These are phyloP conservation scores for Cylindroiulus punctatus DNA, from an alignment of 2,888 invertebrate genomes.

Conservation along the genomic window DNA sequence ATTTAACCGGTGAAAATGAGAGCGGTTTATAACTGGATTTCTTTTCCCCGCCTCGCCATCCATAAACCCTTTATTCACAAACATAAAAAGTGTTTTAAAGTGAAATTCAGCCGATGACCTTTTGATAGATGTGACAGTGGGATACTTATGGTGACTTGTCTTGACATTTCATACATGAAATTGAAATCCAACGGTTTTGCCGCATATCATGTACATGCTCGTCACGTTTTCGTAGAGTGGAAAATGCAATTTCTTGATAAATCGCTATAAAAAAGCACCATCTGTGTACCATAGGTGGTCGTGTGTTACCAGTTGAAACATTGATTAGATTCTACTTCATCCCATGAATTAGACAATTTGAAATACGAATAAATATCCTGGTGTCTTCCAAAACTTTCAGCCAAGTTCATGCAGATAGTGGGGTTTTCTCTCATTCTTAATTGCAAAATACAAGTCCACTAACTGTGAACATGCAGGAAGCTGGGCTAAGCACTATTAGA, in stretches of 20 bases:
- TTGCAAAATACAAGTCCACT: too few relatives aligned
- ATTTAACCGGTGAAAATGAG: conserved; percentile 21
- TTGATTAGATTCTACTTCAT: not conserved
- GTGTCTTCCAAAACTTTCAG: too few relatives aligned
- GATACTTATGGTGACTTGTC: not conserved
- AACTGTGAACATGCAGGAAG: too few relatives aligned
- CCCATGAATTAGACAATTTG: not conserved
- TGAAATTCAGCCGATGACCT: conserved; percentile 15
- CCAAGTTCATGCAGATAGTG: too few relatives aligned
- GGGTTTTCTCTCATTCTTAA: too few relatives aligned
- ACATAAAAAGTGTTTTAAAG: not conserved
- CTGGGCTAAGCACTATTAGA: too few relatives aligned
- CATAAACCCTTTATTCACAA: conserved; percentile 15
- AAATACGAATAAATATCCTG: too few relatives aligned
- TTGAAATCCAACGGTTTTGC: not conserved
- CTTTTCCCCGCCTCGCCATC: not conserved
- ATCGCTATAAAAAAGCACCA: not conserved
- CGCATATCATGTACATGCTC: not conserved
- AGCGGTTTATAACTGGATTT: not conserved
- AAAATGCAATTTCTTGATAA: not conserved
- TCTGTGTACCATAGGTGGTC: not conserved
- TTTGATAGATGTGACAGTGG: conserved; percentile 28
- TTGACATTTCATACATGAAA: conserved; percentile 23
- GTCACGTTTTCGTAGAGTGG: not conserved
- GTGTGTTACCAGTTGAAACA: not conserved